phyloP scores from a whole-genome alignment of 2,888 invertebrate genomes.

The Seladonia tumulorum region DNA sequence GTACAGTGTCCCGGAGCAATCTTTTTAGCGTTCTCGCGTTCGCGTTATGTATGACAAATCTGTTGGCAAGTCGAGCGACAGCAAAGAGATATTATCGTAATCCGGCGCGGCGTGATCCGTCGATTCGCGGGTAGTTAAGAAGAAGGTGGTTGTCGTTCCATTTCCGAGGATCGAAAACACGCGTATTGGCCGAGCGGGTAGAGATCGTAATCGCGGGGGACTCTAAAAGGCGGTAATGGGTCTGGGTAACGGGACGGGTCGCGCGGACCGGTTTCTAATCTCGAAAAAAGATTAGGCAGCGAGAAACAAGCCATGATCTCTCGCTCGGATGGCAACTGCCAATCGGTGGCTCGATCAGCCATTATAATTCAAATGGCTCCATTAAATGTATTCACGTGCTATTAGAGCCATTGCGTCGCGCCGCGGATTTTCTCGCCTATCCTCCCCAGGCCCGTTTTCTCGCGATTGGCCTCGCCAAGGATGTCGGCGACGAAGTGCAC shows the following conservation, averaged over 20 bases:
- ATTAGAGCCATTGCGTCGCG: slow-evolving; percentile 54
- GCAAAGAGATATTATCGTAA: slow-evolving; percentile 35
- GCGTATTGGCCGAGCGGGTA: background rate
- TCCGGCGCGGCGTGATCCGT: slow-evolving; percentile 2
- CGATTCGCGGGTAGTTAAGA: background rate
- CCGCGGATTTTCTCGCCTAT: slow-evolving; percentile 55
- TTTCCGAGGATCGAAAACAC: slow-evolving; percentile 21
- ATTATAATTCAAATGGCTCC: slow-evolving; percentile 74
- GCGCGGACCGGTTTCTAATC: slow-evolving; percentile 68
- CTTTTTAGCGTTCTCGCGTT: background rate
- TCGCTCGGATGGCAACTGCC: slow-evolving; percentile 57
- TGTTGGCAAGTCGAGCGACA: background rate
- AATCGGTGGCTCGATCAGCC: slow-evolving; percentile 64
- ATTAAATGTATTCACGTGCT: slow-evolving; percentile 71
- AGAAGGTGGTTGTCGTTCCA: background rate
- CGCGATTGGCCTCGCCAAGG: slow-evolving; percentile 57
- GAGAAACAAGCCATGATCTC: slow-evolving; percentile 53
- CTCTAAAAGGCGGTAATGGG: slow-evolving; percentile 51
- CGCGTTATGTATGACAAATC: background rate
- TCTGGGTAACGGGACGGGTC: slow-evolving; percentile 52
- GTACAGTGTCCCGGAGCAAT: background rate
- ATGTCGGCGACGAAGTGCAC: slow-evolving; percentile 66
- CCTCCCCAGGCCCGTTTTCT: slow-evolving; percentile 48
- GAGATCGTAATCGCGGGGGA: slow-evolving; percentile 34
- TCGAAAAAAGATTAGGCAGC: slow-evolving; percentile 57